Evolutionary conservation across 2,113 vertebrate genomes (phyloP), one percentile per base, ranked within the genome.

Genomic region (Ophthalmolycus amberensis): DNA sequence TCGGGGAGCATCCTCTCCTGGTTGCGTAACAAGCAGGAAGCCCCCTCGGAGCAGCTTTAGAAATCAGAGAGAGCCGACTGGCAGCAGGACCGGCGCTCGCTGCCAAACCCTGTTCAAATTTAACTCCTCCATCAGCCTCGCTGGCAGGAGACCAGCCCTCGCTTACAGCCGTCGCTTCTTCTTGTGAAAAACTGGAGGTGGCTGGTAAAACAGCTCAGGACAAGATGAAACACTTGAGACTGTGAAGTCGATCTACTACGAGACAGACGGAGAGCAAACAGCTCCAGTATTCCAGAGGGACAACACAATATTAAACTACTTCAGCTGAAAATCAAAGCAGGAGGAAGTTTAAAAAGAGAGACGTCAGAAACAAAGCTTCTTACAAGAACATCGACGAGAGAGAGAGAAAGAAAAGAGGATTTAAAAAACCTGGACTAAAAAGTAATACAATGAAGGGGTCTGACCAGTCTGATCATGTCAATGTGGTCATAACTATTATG

Each of bases 31-130:
- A 82, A 10, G 59, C 68, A 67, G 70, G 65, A 65, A 74, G 44
- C 27, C 59, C 52, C 46, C 77, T 67, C 59, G 56, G 78, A 75
- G 46, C 54, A 66, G 74, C 75, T 78, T 81, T 20, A 54, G 56
- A 56, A 77, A 67, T 74, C 65, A 68, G 66, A 56, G 48, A 67
- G 52, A 65, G 70, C 59, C 52, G 76, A n/a, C 69, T 88, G 88
- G 82, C 86, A 72, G 78, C 42, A 44, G 50, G 4, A 81, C 78
- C 80, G 71, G 80, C 32, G 2, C 16, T 58, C 69, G 0, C 71
- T 83, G 86, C 86, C 88, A 88, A 78, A 82, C 62, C 69, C 77
- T 65, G 82, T 69, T 90, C 59, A 84, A 52, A 90, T 84, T 22
- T 76, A 88, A 85, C 82, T 85, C 64, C 68, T 79, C 67, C 32